A percentile compares a stretch with the other conserved stretches of the same genome.
Evolutionary conservation across 2,797 vertebrate species (phyloP).

Genomic region (Ctenopoma kingsleyae): DNA sequence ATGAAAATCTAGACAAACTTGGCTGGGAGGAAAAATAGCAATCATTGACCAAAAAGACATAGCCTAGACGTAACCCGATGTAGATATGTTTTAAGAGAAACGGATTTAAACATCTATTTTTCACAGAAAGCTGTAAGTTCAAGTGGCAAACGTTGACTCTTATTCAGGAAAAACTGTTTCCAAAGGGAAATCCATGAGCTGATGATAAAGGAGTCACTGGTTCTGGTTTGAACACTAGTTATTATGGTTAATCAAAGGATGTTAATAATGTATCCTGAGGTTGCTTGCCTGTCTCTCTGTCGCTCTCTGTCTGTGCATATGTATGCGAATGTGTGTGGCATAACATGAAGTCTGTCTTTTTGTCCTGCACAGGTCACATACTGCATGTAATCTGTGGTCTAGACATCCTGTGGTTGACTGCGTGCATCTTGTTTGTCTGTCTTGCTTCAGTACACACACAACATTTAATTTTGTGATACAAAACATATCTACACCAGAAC

Average conservation of each 20-base stretch:
- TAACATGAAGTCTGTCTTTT: conserved; percentile 23
- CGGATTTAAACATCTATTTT: conserved; percentile 23
- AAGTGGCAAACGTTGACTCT: conserved; percentile 12
- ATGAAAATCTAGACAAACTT: conserved; percentile 74
- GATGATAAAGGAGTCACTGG: conserved; percentile 59
- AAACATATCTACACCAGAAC: not conserved
- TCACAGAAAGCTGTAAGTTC: conserved; percentile 16
- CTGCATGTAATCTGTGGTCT: conserved; percentile 60
- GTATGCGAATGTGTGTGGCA: conserved; percentile 35
- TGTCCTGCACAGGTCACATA: conserved; percentile 48
- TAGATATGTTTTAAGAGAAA: conserved; percentile 5
- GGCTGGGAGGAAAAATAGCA: conserved; percentile 56
- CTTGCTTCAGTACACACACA: not conserved
- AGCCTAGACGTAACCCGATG: not conserved
- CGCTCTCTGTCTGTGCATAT: not conserved
- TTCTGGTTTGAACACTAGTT: conserved; percentile 54
- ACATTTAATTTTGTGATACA: not conserved
- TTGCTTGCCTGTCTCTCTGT: conserved; percentile 22
- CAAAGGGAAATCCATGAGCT: conserved; percentile 51
- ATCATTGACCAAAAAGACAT: conserved; percentile 45
- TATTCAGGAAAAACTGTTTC: conserved; percentile 29
- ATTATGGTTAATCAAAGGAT: conserved; percentile 71
- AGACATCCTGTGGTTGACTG: conserved; percentile 57
- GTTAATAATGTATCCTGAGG: conserved; percentile 57
- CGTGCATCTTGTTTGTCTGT: conserved; percentile 34